Evolutionary conservation across 1,140 invertebrate genomes (phyloP), one percentile per base, ranked within the genome.

Genomic region (Bombus pyrosoma): DNA sequence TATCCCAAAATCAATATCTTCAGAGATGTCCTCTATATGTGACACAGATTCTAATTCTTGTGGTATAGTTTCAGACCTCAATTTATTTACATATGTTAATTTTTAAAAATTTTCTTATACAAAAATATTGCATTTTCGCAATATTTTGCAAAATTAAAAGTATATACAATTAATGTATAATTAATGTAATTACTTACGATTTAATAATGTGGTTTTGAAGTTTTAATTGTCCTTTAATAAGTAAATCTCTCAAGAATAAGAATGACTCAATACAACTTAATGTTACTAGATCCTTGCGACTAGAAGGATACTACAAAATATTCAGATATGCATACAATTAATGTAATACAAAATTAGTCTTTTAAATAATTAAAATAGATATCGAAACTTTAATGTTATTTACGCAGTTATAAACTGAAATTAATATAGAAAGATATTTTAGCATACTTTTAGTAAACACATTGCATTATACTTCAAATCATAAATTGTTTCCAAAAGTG

Each of bases 401-500:
- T 34, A 68, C 0, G 22, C 18, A 72, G 2, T 41, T 72, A 28
- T 13, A 71, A 13, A 3, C 15, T 69, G 9, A 68, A 34, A 34
- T 34, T 64, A 64, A 15, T 34, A 22, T 34, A 15, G 12, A 34
- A 68, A 68, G 5, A 32, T 68, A 37, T 68, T 41, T 28, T 37
- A 15, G 15, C 22, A 41, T 64, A 93, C 93, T 85, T 87, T 57
- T 8, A 93, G 72, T 37, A 89, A 89, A 81, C 91, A 91, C 32
- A 81, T 87, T 79, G 93, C 75, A 22, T 64, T 74, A 71, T 89
- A 91, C 87, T 92, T 93, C 1, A 94, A 15, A 62, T 92, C 91
- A 75, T 85, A 86, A 41, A 93, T 32, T 64, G 76, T 81, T 0
- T 92, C 79, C 1, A 66, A 39, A 59, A 69, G 22, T 66, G 86